Evolutionary conservation across 2,797 vertebrate genomes (phyloP).

Genomic region (Apogon talboti): DNA sequence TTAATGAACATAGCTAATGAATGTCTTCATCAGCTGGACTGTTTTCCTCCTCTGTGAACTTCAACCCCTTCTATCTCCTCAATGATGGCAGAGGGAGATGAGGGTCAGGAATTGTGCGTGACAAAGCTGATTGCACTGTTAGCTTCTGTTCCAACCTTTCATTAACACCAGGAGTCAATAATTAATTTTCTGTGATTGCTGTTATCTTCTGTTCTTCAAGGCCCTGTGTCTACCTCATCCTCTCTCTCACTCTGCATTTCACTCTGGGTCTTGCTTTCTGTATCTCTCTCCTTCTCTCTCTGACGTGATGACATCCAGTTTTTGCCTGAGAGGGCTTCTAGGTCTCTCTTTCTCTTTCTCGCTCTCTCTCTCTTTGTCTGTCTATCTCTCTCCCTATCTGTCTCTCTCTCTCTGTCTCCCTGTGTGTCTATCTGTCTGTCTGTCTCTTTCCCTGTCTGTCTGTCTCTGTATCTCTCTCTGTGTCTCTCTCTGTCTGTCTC

Average conservation of each 20-base stretch:
- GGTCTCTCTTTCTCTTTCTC: conserved; percentile 15
- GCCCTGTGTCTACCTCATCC: conserved; percentile 13
- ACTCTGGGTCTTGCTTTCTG: conserved; percentile 18
- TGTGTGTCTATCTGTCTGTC: too few species aligned
- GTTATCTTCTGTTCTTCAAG: conserved; percentile 69
- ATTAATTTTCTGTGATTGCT: conserved; percentile 79
- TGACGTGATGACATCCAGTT: conserved; percentile 55
- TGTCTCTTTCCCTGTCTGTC: too few species aligned
- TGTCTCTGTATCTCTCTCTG: too few species aligned
- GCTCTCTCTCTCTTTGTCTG: too few species aligned
- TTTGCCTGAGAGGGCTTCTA: conserved; percentile 34
- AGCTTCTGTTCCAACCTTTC: conserved; percentile 74
- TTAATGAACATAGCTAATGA: conserved; percentile 76
- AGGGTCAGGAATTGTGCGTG: conserved; percentile 56
- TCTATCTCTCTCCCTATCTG: too few species aligned
- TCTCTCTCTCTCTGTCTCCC: too few species aligned
- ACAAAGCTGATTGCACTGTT: conserved; percentile 76
- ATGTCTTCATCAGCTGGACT: conserved; percentile 68
- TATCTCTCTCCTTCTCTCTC: conserved; percentile 29
- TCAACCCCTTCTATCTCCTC: conserved; percentile 69
- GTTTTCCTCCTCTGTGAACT: conserved; percentile 71
- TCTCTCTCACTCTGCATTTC: conserved; percentile 23
- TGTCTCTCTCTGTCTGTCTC: too few species aligned
- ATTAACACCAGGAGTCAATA: conserved; percentile 79
- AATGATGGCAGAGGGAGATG: conserved; percentile 50